Conservation (phyloP, 2,113 vertebrate genomes). For the Grallaria varia region DNA sequence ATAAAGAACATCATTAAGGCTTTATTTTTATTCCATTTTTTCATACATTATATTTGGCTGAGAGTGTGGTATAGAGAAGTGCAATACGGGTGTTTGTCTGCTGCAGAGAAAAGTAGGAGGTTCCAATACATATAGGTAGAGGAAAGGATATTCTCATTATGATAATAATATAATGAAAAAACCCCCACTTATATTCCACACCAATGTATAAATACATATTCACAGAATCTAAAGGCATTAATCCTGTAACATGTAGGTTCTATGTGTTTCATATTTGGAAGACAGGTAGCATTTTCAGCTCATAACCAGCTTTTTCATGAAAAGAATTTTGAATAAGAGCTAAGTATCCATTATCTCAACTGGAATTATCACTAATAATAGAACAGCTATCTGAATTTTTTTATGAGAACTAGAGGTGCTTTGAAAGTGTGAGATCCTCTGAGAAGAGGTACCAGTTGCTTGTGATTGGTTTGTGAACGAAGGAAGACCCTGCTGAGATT, state of each 20-base stretch:
- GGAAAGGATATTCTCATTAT: background rate
- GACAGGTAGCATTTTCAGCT: background rate
- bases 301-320: background rate
- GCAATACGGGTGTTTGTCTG: background rate
- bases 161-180: background rate
- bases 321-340: background rate
- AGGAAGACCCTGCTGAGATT: background rate
- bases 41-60: background rate
- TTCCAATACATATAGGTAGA: background rate
- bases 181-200: accelerated
- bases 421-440: background rate
- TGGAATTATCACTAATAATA: background rate
- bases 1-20: background rate
- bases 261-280: background rate
- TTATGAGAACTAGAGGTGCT: background rate
- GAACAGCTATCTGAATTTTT: background rate
- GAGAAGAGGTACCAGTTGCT: background rate
- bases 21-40: background rate
- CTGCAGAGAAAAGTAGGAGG: background rate
- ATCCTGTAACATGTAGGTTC: accelerated
- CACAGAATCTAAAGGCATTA: background rate
- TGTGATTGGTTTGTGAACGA: background rate
- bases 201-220: background rate
- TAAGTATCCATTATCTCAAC: background rate
- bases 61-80: background rate